A percentile compares a stretch with the other conserved stretches of the same genome.
phyloP scores from a whole-genome alignment of 2,797 vertebrate genomes.

The Euphonia xanthogaster region DNA sequence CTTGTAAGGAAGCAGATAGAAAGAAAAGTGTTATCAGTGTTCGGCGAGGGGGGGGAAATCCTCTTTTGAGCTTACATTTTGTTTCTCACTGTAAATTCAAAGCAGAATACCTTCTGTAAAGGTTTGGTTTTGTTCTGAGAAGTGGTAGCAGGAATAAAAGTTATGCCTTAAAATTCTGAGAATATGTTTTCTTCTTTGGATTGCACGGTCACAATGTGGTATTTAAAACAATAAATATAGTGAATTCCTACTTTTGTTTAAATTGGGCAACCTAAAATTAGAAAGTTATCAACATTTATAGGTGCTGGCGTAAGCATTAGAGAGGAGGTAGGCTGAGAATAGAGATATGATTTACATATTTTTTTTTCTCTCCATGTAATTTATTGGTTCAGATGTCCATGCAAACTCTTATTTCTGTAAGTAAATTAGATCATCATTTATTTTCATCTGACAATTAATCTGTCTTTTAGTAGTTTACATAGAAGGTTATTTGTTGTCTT shows the following conservation, averaged over 20 bases:
- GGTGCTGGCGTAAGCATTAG: not conserved
- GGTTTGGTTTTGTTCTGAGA: not conserved
- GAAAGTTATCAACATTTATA: not conserved
- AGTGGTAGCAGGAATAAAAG: not conserved
- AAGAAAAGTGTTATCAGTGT: not conserved
- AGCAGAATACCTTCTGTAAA: not conserved
- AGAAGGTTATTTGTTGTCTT: not conserved
- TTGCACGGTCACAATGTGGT: not conserved
- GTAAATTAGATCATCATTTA: not conserved
- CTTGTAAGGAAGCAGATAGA: not conserved
- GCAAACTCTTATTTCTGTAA: not conserved
- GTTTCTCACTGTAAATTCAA: not conserved
- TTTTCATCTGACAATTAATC: not conserved
- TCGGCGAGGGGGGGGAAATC: fast-evolving
- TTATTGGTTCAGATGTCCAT: not conserved
- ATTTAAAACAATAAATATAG: not conserved
- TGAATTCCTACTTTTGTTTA: conserved; percentile 5
- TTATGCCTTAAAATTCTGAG: not conserved
- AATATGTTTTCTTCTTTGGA: not conserved
- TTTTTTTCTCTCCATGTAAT: not conserved
- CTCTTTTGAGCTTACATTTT: not conserved
- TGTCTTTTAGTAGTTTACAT: not conserved
- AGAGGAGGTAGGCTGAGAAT: not conserved
- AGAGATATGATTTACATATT: not conserved
- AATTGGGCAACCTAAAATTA: conserved; percentile 41